These are phyloP conservation scores for Nowickia ferox DNA, from an alignment of 2,888 invertebrate genomes.

Conservation along the genomic window DNA sequence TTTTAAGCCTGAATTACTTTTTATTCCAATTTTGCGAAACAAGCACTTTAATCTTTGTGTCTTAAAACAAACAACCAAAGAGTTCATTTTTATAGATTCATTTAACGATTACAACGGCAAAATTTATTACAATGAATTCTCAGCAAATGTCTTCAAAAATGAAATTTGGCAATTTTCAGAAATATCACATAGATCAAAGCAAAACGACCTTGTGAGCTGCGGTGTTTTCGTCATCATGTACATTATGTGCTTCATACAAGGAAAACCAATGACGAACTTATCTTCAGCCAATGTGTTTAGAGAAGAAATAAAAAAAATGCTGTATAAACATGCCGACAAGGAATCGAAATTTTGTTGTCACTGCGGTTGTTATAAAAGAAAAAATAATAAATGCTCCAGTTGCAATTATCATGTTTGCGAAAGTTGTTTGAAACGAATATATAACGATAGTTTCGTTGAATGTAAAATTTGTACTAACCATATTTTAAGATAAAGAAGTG, in stretches of 20 bases:
- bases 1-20: neutral
- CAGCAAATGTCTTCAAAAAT: no score
- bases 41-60: neutral
- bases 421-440: neutral
- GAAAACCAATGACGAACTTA: neutral
- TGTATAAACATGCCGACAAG: neutral
- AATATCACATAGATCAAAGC: no score
- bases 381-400: neutral
- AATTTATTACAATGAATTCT: no score
- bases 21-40: constrained; percentile 4
- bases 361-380: neutral
- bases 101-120: no score
- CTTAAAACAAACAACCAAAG: neutral
- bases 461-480: neutral
- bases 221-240: neutral
- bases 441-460: neutral
- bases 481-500: neutral
- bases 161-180: no score
- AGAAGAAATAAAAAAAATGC: neutral
- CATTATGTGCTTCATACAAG: neutral
- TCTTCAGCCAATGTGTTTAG: neutral
- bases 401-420: neutral
- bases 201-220: neutral
- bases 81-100: neutral
- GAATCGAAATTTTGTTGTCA: neutral